Percentiles rank a stretch among this genome's conserved stretches.
phyloP scores from a whole-genome alignment of 2,113 vertebrate genomes.

The Sinocyclocheilus maitianheensis region DNA sequence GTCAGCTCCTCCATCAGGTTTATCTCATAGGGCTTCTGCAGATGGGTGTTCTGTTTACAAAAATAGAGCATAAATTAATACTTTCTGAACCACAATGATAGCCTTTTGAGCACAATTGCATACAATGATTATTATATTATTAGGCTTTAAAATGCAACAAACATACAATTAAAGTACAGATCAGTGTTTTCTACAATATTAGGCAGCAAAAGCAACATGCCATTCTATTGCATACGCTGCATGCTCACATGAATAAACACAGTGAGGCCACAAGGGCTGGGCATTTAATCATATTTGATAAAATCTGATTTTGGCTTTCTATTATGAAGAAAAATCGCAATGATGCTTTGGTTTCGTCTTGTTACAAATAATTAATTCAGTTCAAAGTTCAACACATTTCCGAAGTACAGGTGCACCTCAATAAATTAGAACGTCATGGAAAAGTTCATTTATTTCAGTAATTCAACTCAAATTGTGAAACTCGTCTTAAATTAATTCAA shows the following conservation, averaged over 20 bases:
- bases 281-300: too few relatives aligned
- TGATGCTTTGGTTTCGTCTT: not conserved
- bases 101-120: not conserved
- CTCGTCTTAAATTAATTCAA: too few relatives aligned
- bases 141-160: too few relatives aligned
- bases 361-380: not conserved
- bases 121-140: not conserved
- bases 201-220: not conserved
- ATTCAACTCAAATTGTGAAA: too few relatives aligned
- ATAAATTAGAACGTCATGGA: too few relatives aligned
- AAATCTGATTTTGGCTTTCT: not conserved
- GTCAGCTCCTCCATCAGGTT: slow-evolving; percentile 99
- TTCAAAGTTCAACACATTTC: too few relatives aligned
- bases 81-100: not conserved
- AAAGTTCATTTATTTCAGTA: too few relatives aligned
- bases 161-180: too few relatives aligned
- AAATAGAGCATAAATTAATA: not conserved
- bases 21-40: slow-evolving; percentile 99
- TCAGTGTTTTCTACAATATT: too few relatives aligned
- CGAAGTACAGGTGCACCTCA: too few relatives aligned
- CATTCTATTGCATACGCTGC: not conserved
- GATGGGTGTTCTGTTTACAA: slow-evolving; percentile 83
- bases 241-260: not conserved
- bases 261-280: not conserved
- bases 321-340: not conserved